phyloP scores from a whole-genome alignment of 2,797 vertebrate genomes.

The Pogoniulus pusillus region DNA sequence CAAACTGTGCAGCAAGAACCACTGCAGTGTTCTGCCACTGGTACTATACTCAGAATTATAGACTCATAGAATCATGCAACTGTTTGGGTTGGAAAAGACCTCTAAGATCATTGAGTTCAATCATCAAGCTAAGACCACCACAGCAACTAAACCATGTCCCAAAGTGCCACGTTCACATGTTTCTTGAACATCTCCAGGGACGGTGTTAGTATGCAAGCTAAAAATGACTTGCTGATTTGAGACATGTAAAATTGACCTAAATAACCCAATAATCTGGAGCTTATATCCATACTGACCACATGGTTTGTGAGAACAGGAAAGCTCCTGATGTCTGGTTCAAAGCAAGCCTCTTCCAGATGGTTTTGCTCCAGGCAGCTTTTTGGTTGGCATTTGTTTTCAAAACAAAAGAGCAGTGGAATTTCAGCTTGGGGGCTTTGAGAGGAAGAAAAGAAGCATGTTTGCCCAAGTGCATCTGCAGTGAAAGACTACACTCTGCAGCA shows the following conservation, averaged over 20 bases:
- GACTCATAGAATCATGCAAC: too few relatives aligned
- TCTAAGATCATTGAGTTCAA: too few relatives aligned
- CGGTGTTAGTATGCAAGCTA: background rate
- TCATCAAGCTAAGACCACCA: too few relatives aligned
- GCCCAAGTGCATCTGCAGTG: background rate
- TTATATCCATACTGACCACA: background rate
- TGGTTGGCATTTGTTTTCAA: background rate
- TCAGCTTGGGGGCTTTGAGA: background rate
- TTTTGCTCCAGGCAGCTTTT: background rate
- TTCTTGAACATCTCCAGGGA: too few relatives aligned
- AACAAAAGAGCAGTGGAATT: background rate
- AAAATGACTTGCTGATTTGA: background rate
- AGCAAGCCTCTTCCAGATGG: background rate
- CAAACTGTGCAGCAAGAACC: background rate
- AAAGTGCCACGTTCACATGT: too few relatives aligned
- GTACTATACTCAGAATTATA: background rate
- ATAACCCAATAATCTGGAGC: background rate
- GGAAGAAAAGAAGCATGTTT: background rate
- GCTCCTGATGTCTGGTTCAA: background rate
- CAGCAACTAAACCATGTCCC: too few relatives aligned
- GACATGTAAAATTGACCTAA: background rate
- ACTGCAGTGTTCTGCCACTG: rapidly evolving
- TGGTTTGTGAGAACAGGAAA: background rate
- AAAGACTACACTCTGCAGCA: background rate
- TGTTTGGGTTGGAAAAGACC: too few relatives aligned